phyloP scores from a whole-genome alignment of 2,797 vertebrate species.

The Leptodactylus fallax region DNA sequence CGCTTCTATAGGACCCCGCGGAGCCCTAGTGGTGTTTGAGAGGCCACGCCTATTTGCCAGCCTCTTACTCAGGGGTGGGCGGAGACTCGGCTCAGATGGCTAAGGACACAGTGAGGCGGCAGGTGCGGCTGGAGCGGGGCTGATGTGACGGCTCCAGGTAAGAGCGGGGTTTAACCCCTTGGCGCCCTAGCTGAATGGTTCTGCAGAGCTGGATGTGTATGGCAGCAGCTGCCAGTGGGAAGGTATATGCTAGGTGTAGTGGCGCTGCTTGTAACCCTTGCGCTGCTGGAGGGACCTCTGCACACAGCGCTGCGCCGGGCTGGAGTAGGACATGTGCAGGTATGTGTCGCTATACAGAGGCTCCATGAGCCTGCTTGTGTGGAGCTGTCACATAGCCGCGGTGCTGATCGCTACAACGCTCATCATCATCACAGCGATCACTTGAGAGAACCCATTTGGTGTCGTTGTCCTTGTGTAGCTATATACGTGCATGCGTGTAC shows the following conservation, averaged over 20 bases:
- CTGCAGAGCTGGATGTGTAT: too few relatives aligned
- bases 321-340: conserved; percentile 34
- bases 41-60: conserved; percentile 18
- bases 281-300: background rate
- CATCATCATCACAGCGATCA: background rate
- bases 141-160: conserved; percentile 30
- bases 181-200: too few relatives aligned
- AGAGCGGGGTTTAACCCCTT: conserved; percentile 16
- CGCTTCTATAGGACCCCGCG: conserved; percentile 49
- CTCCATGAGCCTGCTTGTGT: too few relatives aligned
- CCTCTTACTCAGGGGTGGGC: conserved; percentile 38
- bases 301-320: background rate
- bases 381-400: background rate
- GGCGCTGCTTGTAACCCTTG: background rate
- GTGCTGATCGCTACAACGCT: conserved; percentile 25
- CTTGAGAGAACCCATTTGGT: background rate
- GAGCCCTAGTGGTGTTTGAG: background rate
- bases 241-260: background rate
- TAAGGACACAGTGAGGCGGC: conserved; percentile 16
- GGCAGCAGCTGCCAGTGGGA: background rate
- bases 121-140: conserved; percentile 13
- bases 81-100: conserved; percentile 34
- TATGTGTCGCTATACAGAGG: background rate
- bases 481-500: background rate
- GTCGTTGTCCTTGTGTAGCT: background rate